phyloP scores from a whole-genome alignment of 2,888 invertebrate species.

The Ceriagrion tenellum region DNA sequence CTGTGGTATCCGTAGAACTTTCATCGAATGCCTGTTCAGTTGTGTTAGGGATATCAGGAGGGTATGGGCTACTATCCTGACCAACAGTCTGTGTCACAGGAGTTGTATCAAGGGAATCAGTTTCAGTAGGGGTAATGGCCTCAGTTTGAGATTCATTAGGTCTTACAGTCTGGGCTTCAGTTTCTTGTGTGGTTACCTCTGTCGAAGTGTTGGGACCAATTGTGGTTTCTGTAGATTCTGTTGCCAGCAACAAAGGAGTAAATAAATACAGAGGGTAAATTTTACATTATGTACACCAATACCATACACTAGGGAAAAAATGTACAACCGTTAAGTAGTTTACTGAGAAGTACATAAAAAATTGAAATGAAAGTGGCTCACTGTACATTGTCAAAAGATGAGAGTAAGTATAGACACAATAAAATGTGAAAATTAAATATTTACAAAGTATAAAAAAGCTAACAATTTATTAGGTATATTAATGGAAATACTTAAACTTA shows the following conservation, averaged over 20 bases:
- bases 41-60: conserved; percentile 6
- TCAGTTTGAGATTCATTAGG: conserved; percentile 69
- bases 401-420: neutral
- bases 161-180: conserved; percentile 49
- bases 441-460: conserved; percentile 4
- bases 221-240: conserved; percentile 69
- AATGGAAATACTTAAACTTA: neutral
- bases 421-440: conserved; percentile 30
- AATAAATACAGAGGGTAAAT: conserved; percentile 59
- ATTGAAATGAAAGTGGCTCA: conserved; percentile 20
- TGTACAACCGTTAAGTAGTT: conserved; percentile 35
- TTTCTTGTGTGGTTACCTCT: conserved; percentile 68
- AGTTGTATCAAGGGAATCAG: neutral
- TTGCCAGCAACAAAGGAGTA: conserved; percentile 48
- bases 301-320: conserved; percentile 24
- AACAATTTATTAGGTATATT: conserved; percentile 17
- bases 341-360: neutral
- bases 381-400: conserved; percentile 14
- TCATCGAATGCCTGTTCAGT: neutral
- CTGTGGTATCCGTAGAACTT: conserved; percentile 12
- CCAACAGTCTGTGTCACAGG: conserved; percentile 45
- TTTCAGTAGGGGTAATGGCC: conserved; percentile 46
- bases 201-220: conserved; percentile 63
- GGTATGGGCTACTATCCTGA: neutral
- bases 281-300: conserved; percentile 51